Evolutionary conservation across 2,113 vertebrate genomes (phyloP), one percentile per base, ranked within the genome.

Genomic region (Collichthys lucidus): DNA sequence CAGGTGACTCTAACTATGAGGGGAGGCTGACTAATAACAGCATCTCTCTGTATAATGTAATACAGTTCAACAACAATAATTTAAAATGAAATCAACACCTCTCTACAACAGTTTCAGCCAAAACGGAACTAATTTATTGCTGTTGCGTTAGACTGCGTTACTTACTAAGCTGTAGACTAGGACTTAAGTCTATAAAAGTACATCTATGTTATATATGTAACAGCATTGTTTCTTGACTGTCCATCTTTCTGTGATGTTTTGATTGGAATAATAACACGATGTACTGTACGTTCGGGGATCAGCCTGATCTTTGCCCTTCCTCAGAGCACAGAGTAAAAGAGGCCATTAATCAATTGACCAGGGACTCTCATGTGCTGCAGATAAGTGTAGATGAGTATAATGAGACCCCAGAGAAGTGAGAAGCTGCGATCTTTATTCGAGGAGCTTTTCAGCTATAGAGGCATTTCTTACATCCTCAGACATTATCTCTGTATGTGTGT

Each of bases 291-390:
- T 60, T 29, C 47, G 46, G 19, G 60, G 26, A 31, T 71, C 12
- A n/a, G 1, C 19, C 12, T 53, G 19, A 40, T 62, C 79, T 60
- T 44, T 22, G 46, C 4, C 15, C 46, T 19, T 59, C 24, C 44
- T 66, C 31, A 60, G 31, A 56, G 22, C 10, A 9, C 10, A 9
- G 53, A 63, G 19, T 63, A 49, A 1, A 12, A 56, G 19, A 1
- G 1, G 35, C 35, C 35, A 82, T 79, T 60, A 74, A 83, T 57
- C 59, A 53, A 81, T 78, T 52, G 77, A 85, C 83, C 74, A 20
- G 50, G 12, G 9, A 70, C 17, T 86, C 71, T 60, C 20, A 2
- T 57, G 60, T 50, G 69, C 49, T 35, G 40, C 42, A 84, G 62
- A 79, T 61, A 35, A 49, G 22, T 56, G 17, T 3, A 60, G n/a